Conservation (phyloP, 2,888 invertebrate species). For the Zaprionus bogoriensis region DNA sequence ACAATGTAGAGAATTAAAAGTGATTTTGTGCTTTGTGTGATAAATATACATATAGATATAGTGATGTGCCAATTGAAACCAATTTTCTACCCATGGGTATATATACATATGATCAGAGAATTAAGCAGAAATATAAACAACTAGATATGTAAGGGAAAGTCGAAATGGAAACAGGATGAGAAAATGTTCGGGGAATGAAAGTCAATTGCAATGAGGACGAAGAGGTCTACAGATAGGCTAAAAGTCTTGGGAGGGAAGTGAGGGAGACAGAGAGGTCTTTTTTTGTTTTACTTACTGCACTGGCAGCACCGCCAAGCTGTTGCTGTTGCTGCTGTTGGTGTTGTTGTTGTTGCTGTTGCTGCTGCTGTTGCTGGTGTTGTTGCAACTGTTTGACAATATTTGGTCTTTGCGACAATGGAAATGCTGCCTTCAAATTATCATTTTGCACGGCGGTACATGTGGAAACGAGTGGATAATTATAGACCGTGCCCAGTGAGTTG, state of each 20-base stretch:
- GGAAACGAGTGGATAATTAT: slow-evolving; percentile 83
- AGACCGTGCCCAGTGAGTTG: slow-evolving; percentile 81
- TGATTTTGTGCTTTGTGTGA: background rate
- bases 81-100: background rate
- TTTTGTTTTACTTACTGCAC: slow-evolving; percentile 80
- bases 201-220: too few species aligned
- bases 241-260: background rate
- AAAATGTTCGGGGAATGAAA: background rate
- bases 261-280: slow-evolving; percentile 17
- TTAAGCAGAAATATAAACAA: background rate
- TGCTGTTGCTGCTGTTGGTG: slow-evolving; percentile 47
- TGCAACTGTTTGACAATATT: slow-evolving; percentile 83
- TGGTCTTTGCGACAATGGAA: slow-evolving; percentile 82
- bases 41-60: background rate
- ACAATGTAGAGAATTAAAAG: background rate
- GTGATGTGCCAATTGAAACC: background rate
- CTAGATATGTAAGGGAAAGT: background rate
- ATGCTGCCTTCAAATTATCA: slow-evolving; percentile 82
- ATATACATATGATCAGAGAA: background rate
- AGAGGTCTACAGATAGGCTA: background rate
- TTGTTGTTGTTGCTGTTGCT: slow-evolving; percentile 41
- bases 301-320: slow-evolving; percentile 52
- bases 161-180: background rate
- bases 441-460: slow-evolving; percentile 82
- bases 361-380: slow-evolving; percentile 80